A percentile compares a stretch with the other conserved stretches of the same genome.
Evolutionary conservation across 2,888 invertebrate genomes (phyloP).

Genomic region (Frankliniella fusca): DNA sequence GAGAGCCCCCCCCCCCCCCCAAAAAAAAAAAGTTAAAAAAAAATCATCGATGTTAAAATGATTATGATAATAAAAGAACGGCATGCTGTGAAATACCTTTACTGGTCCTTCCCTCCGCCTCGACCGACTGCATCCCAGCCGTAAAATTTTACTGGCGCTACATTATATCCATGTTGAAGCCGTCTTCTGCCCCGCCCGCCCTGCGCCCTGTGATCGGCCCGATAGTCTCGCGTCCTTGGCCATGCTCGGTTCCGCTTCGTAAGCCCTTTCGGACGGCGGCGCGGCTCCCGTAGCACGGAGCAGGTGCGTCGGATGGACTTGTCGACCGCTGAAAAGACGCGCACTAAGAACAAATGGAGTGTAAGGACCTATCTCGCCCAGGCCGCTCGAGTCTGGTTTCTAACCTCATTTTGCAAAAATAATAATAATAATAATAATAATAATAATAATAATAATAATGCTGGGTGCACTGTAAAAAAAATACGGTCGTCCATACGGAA

Average conservation of each 20-base stretch:
- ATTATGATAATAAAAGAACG: too few species aligned
- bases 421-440: too few species aligned
- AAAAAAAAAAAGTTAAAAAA: too few species aligned
- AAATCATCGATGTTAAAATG: too few species aligned
- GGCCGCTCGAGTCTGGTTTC: background rate
- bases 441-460: too few species aligned
- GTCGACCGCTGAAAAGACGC: background rate
- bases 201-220: background rate
- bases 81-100: background rate
- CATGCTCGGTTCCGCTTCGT: too few species aligned
- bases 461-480: too few species aligned
- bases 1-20: too few species aligned
- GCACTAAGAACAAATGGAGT: background rate
- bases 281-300: background rate
- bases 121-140: background rate
- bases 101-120: background rate
- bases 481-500: too few species aligned
- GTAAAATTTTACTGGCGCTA: constrained; percentile 1
- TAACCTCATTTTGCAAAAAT: background rate
- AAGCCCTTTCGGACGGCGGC: background rate
- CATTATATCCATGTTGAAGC: background rate
- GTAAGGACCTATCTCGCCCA: background rate
- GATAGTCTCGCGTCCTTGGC: background rate
- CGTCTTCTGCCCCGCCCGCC: background rate
- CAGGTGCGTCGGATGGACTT: background rate